Conservation (phyloP, 2,797 vertebrate genomes). For the Danio aesculapii region DNA sequence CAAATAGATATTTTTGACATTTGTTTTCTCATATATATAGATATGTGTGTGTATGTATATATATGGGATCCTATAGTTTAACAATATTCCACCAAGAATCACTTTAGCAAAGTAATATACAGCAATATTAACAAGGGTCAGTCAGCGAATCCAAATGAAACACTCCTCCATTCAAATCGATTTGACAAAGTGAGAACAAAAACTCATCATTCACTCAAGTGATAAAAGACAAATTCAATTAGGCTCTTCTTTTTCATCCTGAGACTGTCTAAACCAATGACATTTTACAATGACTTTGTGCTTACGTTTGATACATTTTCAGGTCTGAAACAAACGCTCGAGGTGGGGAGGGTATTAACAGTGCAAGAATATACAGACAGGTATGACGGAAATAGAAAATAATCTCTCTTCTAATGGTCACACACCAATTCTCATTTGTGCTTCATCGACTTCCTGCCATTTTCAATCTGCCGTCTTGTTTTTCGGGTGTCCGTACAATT, state of each 20-base stretch:
- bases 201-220: constrained; percentile 40
- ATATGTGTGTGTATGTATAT: constrained; percentile 82
- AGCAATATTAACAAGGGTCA: constrained; percentile 83
- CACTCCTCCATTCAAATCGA: constrained; percentile 51
- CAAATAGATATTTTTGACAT: constrained; percentile 68
- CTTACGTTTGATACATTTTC: constrained; percentile 76
- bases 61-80: constrained; percentile 79
- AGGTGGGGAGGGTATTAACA: constrained; percentile 55
- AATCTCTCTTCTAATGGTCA: constrained; percentile 46
- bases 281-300: constrained; percentile 83
- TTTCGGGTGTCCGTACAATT: constrained; percentile 57
- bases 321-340: constrained; percentile 65
- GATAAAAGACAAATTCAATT: constrained; percentile 74
- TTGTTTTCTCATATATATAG: constrained; percentile 60
- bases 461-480: constrained; percentile 38
- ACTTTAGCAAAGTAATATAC: constrained; percentile 87
- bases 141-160: constrained; percentile 62
- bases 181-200: constrained; percentile 29
- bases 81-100: constrained; percentile 84
- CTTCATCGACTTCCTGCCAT: constrained; percentile 60
- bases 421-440: constrained; percentile 68
- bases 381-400: constrained; percentile 58
- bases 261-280: constrained; percentile 91
- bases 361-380: constrained; percentile 68
- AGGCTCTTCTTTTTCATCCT: constrained; percentile 93